Base-by-base conservation (phyloP, 2,888 invertebrate species). In the Drosophila kambysellisi region DNA sequence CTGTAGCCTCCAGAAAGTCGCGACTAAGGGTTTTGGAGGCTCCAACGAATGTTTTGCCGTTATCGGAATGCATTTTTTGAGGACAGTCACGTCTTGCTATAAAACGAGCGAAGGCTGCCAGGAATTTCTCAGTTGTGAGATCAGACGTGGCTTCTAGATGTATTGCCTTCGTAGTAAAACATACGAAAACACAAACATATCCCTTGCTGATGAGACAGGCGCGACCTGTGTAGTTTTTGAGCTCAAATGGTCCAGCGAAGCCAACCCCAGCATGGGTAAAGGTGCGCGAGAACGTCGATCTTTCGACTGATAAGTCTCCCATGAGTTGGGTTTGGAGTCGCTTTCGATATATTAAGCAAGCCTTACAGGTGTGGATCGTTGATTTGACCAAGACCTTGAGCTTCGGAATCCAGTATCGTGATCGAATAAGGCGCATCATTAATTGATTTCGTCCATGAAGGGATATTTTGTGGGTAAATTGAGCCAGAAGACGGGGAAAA, bases 21-120 rank as follows among this genome's bases (percentile, higher is more conserved):
- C 7, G 37, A 37, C 37, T 15, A 37, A 15, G 37, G 15, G 15
- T 37, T 76, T 86, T 92, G 73, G 91, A 91, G 37, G 37, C 25
- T 12, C 12, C 25, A 25, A 25, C 25, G 46, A 25, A 46, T 6
- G 25, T 15, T 37, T 37, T 37, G 5, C 37, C 37, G 37, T 15
- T 15, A 37, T 37, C 15, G 37, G 15, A 37, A 6, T 15, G 6
- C 37, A 37, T 37, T 15, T 37, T 37, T 6, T 37, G 37, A 37
- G 37, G 15, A 15, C 15, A 37, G 37, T 6, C 15, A 37, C 15
- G 37, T 12, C 15, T 37, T 7, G 15, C 15, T 15, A 37, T 15
- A 7, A 37, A 15, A 6, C 37, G 15, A 17, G 37, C 37, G 17
- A 37, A 17, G 17, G 15, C 37, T 7, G 17, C 7, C 7, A 37